Base-by-base conservation (phyloP, 2,113 vertebrate genomes). In the Nettapus auritus region DNA sequence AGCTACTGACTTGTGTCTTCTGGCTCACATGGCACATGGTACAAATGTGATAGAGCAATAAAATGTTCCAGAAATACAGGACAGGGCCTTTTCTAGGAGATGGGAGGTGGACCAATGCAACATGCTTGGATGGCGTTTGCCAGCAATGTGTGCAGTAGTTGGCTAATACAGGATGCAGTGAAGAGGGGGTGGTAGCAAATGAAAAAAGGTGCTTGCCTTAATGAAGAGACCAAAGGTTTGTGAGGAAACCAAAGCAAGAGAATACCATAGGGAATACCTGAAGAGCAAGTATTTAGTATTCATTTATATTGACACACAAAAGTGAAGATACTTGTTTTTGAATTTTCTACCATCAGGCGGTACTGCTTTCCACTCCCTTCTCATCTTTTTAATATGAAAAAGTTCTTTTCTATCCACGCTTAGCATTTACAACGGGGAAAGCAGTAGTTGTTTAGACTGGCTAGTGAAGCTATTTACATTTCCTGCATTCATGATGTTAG, bases 381-480 rank as follows among this genome's bases (percentile, higher is more conserved):
- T 23, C 5, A 11, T 44, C 11, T 59, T 86, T 89, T 71, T 16
- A 44, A 38, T 59, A 10, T 34, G 34, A 20, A 56, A n/a, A 60
- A 12, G 4, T 0, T 76, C 8, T 62, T 84, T 73, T 79, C 21
- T 53, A 76, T 36, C 50, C 23, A 44, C 8, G 11, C 5, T 53
- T 46, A 14, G 2, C 82, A 18, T 59, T 94, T 92, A 53, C 66
- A 76, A 73, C 66, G 69, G 16, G 14, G n/a, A 79, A 79, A 81
- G 10, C 21, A 48, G 6, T 53, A 22, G 18, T 44, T 79, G 34
- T 31, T 82, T 60, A n/a, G 74, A 50, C 48, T 36, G 22, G 14
- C 26, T 53, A n/a, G 50, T 40, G 18, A 77, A 88, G 31, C 19
- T 93, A n/a, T 92, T 89, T 84, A 78, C 38, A 11, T 84, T 89